Conservation (phyloP, 2,113 vertebrate species). For the Daboia siamensis region DNA sequence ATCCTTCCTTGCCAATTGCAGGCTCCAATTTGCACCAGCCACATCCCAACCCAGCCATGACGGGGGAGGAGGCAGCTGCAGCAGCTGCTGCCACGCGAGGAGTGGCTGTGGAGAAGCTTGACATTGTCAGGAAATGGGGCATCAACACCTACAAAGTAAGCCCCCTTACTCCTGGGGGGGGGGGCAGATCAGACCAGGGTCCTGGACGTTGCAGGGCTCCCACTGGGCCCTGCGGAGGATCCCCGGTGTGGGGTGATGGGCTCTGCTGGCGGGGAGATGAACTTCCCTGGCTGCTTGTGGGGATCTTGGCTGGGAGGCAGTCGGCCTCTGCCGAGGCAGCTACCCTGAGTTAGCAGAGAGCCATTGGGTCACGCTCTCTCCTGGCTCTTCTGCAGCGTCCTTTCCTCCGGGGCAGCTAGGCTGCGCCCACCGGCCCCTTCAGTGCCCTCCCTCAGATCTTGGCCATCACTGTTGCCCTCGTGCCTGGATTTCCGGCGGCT, state of each 20-base stretch:
- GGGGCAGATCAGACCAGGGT: neutral
- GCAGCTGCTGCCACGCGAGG: constrained; percentile 65
- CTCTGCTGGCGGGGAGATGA: neutral
- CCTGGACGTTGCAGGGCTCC: neutral
- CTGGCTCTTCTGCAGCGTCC: neutral
- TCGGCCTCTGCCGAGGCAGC: neutral
- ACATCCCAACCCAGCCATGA: constrained; percentile 63
- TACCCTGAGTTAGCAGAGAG: neutral
- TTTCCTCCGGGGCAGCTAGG: neutral
- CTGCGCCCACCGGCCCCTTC: neutral
- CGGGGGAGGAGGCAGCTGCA: constrained; percentile 73
- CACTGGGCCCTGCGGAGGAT: neutral
- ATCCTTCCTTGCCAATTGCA: constrained; percentile 50
- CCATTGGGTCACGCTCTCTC: neutral
- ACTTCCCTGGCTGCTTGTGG: neutral
- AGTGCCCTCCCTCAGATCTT: neutral
- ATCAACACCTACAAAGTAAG: constrained; percentile 96
- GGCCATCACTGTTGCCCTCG: neutral
- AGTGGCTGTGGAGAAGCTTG: constrained; percentile 92
- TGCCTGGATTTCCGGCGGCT: neutral
- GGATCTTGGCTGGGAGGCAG: neutral
- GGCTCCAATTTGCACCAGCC: constrained; percentile 85
- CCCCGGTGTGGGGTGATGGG: neutral
- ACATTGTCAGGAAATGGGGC: constrained; percentile 92
- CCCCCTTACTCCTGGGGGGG: neutral